These are phyloP conservation scores for Ptilorrhoa leucosticta DNA, from an alignment of 2,113 vertebrate genomes.

Conservation along the genomic window DNA sequence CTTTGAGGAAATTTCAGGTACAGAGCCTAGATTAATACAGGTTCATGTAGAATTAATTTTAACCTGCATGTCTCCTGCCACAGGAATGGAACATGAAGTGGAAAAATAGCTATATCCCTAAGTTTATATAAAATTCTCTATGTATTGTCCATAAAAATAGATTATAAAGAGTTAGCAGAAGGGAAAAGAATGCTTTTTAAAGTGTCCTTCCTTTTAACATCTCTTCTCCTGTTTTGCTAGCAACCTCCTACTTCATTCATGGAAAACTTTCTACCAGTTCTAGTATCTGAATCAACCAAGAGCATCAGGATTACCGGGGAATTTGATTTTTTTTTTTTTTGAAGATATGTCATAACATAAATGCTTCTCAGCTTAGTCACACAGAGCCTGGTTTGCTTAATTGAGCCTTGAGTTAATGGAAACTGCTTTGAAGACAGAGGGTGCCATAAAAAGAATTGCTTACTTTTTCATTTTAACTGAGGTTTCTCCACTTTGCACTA, in stretches of 20 bases:
- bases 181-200: not conserved
- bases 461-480: not conserved
- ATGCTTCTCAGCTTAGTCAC: not conserved
- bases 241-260: not conserved
- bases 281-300: not conserved
- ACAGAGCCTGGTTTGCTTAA: not conserved
- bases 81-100: not conserved
- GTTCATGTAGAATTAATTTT: not conserved
- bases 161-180: not conserved
- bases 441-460: not conserved
- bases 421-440: not conserved
- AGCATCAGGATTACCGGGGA: not conserved
- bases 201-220: not conserved
- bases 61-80: not conserved
- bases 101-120: not conserved
- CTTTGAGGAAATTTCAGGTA: not conserved
- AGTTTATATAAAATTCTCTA: not conserved
- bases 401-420: not conserved
- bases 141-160: not conserved
- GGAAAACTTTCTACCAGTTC: not conserved
- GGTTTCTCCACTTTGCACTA: not conserved
- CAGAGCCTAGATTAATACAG: not conserved
- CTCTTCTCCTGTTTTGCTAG: not conserved
- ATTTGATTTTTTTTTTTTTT: not conserved
- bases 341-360: not conserved